phyloP scores from a whole-genome alignment of 2,797 vertebrate species.

The Gastrophryne carolinensis region DNA sequence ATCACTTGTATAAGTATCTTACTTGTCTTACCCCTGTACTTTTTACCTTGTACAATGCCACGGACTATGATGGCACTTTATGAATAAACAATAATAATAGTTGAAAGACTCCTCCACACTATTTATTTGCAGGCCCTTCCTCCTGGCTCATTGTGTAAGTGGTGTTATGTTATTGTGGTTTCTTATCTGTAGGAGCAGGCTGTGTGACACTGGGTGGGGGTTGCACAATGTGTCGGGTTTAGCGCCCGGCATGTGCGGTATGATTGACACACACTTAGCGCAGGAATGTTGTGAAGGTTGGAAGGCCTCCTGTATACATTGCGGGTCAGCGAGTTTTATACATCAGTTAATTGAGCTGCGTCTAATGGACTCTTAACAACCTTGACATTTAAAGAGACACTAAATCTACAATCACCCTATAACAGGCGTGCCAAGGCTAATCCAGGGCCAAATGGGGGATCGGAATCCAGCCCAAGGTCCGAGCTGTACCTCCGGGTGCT shows the following conservation, averaged over 20 bases:
- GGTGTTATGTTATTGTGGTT: neutral
- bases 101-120: too few species aligned
- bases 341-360: neutral
- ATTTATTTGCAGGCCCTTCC: too few species aligned
- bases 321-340: neutral
- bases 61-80: too few species aligned
- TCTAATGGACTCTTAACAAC: neutral
- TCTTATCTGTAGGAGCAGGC: slow-evolving; percentile 14
- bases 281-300: slow-evolving; percentile 1
- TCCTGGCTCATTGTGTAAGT: neutral
- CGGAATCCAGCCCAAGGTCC: too few species aligned
- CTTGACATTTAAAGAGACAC: neutral
- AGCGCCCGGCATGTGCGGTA: neutral
- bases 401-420: too few species aligned
- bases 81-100: too few species aligned
- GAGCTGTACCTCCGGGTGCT: too few species aligned
- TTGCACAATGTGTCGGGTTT: neutral
- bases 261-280: neutral
- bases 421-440: too few species aligned
- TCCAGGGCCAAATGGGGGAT: too few species aligned
- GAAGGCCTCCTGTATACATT: slow-evolving; percentile 10
- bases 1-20: too few species aligned
- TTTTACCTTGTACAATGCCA: too few species aligned
- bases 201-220: neutral
- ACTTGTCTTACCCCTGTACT: too few species aligned